These are phyloP conservation scores for Drosophila ezoana DNA, from an alignment of 2,888 invertebrate species.

Conservation along the genomic window DNA sequence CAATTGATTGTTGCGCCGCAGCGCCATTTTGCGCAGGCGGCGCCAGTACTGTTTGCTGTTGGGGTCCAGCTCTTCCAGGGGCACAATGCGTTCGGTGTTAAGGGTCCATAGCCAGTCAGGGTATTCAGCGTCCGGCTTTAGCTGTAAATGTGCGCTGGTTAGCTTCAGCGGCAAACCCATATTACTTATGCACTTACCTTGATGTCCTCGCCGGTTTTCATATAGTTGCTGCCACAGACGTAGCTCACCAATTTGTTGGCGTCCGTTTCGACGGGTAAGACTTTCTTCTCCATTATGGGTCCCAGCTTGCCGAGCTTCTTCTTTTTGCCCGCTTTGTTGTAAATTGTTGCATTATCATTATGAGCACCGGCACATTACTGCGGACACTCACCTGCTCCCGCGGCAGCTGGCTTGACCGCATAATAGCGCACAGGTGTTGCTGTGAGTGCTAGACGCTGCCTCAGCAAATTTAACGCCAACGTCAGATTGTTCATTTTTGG, in stretches of 20 bases:
- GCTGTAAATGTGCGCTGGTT: conserved; percentile 55
- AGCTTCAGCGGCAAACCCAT: accelerated
- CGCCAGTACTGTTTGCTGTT: conserved; percentile 93
- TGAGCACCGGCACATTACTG: neutral
- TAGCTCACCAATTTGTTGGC: conserved; percentile 90
- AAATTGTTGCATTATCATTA: neutral
- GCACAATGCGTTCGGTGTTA: conserved; percentile 87
- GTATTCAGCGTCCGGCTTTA: conserved; percentile 92
- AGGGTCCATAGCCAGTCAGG: conserved; percentile 96
- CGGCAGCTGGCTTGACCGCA: conserved; percentile 67
- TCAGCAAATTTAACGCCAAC: conserved; percentile 38
- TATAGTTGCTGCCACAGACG: conserved; percentile 94
- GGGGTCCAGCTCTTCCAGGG: conserved; percentile 91
- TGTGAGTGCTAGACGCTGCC: conserved; percentile 39
- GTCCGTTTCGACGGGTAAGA: conserved; percentile 94
- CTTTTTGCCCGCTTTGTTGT: conserved; percentile 84
- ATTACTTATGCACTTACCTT: conserved; percentile 85
- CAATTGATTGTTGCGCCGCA: conserved; percentile 88
- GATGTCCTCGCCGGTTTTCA: conserved; percentile 92
- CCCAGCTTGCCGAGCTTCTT: conserved; percentile 88
- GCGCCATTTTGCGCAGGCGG: conserved; percentile 88
- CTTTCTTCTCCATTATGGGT: conserved; percentile 88
- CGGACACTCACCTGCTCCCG: conserved; percentile 57
- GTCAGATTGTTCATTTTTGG: conserved; percentile 54
- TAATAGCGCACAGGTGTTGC: conserved; percentile 48